Percentiles rank a stretch among this genome's conserved stretches.
These are phyloP conservation scores for Diorhabda sublineata DNA, from an alignment of 1,140 invertebrate genomes.

Conservation along the genomic window DNA sequence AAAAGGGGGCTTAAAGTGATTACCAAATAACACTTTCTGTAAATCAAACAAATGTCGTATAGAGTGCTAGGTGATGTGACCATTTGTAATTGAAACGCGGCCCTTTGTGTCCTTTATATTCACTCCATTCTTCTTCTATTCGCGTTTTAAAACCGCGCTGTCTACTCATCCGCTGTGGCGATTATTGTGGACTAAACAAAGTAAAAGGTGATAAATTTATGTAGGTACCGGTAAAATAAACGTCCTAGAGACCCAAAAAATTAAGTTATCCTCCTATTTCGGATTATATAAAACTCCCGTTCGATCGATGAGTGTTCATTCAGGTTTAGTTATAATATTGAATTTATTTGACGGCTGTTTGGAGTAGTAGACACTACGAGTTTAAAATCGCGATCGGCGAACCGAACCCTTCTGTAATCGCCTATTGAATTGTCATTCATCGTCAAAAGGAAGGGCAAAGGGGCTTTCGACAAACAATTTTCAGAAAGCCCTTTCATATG, in stretches of 20 bases:
- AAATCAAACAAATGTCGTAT: conserved; percentile 20
- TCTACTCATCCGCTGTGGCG: conserved; percentile 8
- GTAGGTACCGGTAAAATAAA: neutral
- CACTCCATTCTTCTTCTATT: conserved; percentile 23
- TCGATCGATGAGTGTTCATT: too few relatives aligned
- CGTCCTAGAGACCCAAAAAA: neutral
- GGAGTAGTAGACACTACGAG: conserved; percentile 15
- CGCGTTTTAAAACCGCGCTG: conserved; percentile 22
- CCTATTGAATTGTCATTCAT: conserved; percentile 33
- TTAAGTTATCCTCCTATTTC: neutral
- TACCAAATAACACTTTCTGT: conserved; percentile 13
- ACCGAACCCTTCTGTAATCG: conserved; percentile 30
- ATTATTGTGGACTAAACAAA: too few relatives aligned
- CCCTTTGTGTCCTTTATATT: conserved; percentile 22
- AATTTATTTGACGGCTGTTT: too few relatives aligned
- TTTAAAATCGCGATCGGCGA: conserved; percentile 7
- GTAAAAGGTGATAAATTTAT: too few relatives aligned
- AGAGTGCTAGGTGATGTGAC: conserved; percentile 26
- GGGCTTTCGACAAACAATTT: conserved; percentile 27
- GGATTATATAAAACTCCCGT: neutral
- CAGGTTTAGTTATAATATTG: too few relatives aligned
- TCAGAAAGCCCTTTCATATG: conserved; percentile 28
- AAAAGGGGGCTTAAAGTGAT: conserved; percentile 13
- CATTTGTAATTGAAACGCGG: conserved; percentile 34
- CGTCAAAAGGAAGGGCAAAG: conserved; percentile 12